Evolutionary conservation across 2,888 invertebrate species (phyloP), one percentile per base, ranked within the genome.

Genomic region (Tenthredo amoena): DNA sequence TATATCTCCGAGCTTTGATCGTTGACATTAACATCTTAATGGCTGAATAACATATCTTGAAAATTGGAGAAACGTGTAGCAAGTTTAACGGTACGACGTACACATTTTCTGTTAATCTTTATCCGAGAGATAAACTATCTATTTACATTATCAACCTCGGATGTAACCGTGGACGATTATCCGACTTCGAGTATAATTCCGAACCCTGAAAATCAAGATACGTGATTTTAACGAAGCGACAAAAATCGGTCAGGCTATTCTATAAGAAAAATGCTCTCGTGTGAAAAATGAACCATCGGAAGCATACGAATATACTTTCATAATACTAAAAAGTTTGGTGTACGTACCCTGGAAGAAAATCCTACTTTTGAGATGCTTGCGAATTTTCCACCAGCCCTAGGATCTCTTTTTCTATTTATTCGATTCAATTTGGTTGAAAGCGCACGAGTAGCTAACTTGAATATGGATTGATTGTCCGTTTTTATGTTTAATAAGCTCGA

Each of bases 1-100:
- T 50, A 77, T 77, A 77, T 77, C 34, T 31, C 26, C 31, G 77
- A 50, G 40, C 50, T 77, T 77, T 55, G 77, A 50, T 77, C 55
- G 77, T 50, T 55, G 18, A 18, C 50, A 77, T 77, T 55, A 55
- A 77, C 77, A 77, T 77, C 77, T n/a, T 77, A 77, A 77, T 77
- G 77, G 26, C n/a, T 21, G 18, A 31, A 50, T 50, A 77, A 55
- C 47, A 50, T 55, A 34, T 77, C 26, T 50, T 31, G 37, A 34
- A 37, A 31, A 55, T 26, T 55, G 50, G 50, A 15, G 34, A 77
- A 77, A 77, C 77, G 47, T 55, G 77, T 77, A 31, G 55, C 31
- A 55, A 26, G 50, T 34, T 77, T 77, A 50, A 77, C 77, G 55
- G 31, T 34, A 55, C 50, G 31, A 77, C 31, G 55, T 50, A 6